Conservation (phyloP, 1,140 invertebrate species). For the Adelges cooleyi region DNA sequence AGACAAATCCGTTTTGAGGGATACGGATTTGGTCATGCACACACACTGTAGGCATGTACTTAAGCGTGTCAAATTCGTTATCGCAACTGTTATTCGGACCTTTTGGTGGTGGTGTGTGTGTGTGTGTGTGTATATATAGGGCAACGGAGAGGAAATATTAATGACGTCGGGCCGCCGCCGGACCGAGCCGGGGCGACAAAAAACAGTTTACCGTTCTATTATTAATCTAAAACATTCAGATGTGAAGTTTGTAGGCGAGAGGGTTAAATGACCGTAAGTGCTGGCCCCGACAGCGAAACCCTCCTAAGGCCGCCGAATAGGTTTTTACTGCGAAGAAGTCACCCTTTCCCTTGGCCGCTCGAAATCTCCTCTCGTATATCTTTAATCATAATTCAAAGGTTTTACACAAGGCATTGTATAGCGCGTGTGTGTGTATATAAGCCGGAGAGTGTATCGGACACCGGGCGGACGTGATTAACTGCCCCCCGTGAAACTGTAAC, state of each 20-base stretch:
- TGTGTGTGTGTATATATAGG: no score
- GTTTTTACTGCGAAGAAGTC: conserved; percentile 26
- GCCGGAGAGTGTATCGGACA: conserved; percentile 17
- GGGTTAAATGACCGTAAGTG: conserved; percentile 28
- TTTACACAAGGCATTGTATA: conserved; percentile 23
- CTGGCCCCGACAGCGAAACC: conserved; percentile 23
- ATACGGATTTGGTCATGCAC: background rate
- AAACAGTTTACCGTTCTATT: conserved; percentile 28
- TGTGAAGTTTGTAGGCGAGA: conserved; percentile 23
- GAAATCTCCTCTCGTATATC: conserved; percentile 16
- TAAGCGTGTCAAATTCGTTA: conserved; percentile 22
- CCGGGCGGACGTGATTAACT: conserved; percentile 19
- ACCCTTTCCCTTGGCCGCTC: background rate
- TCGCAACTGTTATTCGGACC: conserved; percentile 16
- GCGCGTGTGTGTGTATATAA: no score
- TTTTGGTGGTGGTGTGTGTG: background rate
- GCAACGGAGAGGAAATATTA: conserved; percentile 20
- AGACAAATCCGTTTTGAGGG: conserved; percentile 6
- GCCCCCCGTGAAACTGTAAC: conserved; percentile 12
- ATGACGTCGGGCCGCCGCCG: conserved; percentile 21
- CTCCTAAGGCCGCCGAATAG: conserved; percentile 21
- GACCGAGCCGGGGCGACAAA: conserved; percentile 19
- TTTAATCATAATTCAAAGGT: conserved; percentile 28
- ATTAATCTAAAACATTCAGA: conserved; percentile 26
- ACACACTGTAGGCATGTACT: background rate